These are phyloP conservation scores for Punctoribates punctum DNA, from an alignment of 2,888 invertebrate species.

Conservation along the genomic window DNA sequence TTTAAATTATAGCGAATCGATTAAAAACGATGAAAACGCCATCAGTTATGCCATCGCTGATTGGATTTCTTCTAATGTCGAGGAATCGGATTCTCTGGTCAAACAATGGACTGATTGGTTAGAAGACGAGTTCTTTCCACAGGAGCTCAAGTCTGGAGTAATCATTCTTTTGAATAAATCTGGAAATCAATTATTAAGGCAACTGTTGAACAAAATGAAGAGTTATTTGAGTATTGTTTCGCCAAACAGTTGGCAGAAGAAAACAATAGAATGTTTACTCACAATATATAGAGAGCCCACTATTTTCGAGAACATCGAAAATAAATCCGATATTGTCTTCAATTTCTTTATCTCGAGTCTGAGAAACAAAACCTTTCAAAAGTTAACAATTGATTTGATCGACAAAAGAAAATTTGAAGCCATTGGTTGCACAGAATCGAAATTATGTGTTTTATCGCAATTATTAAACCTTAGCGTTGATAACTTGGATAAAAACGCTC, in stretches of 20 bases:
- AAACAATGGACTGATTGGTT: not conserved
- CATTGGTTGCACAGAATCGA: not conserved
- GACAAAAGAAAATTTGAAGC: not conserved
- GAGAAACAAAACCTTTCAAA: not conserved
- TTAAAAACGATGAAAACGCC: constrained; percentile 11
- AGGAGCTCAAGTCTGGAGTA: not conserved
- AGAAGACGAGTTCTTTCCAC: not conserved
- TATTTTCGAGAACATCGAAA: not conserved
- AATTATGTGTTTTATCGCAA: not conserved
- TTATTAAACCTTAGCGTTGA: not conserved
- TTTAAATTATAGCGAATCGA: not conserved
- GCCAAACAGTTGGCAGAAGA: not conserved
- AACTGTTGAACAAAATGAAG: not conserved
- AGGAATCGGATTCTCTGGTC: not conserved
- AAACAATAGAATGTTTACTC: not conserved
- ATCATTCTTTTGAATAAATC: constrained; percentile 7
- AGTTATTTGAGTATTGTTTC: not conserved
- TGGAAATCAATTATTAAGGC: not conserved
- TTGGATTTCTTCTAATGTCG: not conserved
- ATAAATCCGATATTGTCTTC: not conserved
- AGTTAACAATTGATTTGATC: not conserved
- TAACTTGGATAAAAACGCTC: not conserved
- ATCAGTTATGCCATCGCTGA: not conserved
- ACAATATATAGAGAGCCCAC: not conserved
- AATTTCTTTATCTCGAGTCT: not conserved